Base-by-base conservation (phyloP, 2,113 vertebrate species). In the Sinosuthora webbiana region DNA sequence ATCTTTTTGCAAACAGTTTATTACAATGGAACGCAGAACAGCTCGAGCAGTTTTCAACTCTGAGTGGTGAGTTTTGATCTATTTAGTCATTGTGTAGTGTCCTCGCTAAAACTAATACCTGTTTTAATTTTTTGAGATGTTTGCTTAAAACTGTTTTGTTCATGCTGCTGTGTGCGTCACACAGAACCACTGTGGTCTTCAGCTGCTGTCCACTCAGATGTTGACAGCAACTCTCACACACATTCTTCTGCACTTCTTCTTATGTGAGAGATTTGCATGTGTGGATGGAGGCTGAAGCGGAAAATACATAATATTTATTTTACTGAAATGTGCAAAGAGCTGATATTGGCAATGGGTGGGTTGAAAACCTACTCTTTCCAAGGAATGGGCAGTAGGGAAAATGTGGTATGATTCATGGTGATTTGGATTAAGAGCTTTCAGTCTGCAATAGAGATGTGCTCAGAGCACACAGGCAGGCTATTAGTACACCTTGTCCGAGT, bases 1-100 rank as follows among this genome's bases (percentile, higher is more conserved):
- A 93, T 75, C 68, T 56, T 93, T 95, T 76, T 77, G 57, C 53
- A 68, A 90, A 94, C 52, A 65, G 41, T 71, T 90, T 90, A 80
- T 88, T 95, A 57, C 2, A 4, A 53, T 39, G 70, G 75, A 88
- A 93, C 86, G 37, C 44, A 70, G 63, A 94, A 56, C 39, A 69
- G 52, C 39, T 90, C 42, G 62, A 93, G 64, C 63, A 52, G n/a
- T 63, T 91, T 90, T 80, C 39, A 70, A 2, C 63, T 69, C 67
- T 41, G 33, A 91, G 37, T 0, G 4, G 44, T 4, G n/a, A 90
- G 13, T 74, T 93, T 93, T 86, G 42, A 79, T 86, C 73, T 68
- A 30, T 68, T 75, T 75, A 84, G 69, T 68, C 30, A 63, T 53
- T 55, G 37, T 5, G 15, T 28, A 60, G 18, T 30, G n/a, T 82